These are phyloP conservation scores for Troides oblongomaculatus DNA, from an alignment of 2,888 invertebrate species.

Conservation along the genomic window DNA sequence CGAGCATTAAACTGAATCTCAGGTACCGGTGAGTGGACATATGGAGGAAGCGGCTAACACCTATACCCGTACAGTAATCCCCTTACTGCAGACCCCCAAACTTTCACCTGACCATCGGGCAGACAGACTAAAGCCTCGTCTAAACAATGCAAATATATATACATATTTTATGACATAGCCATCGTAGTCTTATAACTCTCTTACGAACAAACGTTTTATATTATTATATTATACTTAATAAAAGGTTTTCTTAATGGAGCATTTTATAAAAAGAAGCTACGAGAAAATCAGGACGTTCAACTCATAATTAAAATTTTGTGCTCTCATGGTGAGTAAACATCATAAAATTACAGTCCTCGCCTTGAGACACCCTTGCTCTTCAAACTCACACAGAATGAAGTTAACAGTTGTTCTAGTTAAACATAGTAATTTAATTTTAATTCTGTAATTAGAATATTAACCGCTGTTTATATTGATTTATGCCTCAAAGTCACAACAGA, in stretches of 20 bases:
- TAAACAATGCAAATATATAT: conserved; percentile 45
- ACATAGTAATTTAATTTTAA: no score
- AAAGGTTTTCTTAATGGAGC: background rate
- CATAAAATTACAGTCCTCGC: no score
- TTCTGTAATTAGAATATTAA: no score
- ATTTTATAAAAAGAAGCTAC: no score
- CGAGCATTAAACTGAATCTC: conserved; percentile 22
- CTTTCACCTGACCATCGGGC: conserved; percentile 59
- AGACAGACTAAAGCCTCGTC: conserved; percentile 55
- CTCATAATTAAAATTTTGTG: no score
- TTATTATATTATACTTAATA: background rate
- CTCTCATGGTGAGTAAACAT: no score
- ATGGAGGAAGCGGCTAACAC: conserved; percentile 47
- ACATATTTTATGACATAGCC: conserved; percentile 9
- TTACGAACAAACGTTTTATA: background rate
- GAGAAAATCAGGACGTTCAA: no score
- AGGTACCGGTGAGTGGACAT: conserved; percentile 32
- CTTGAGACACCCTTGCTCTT: no score
- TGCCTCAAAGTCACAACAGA: background rate
- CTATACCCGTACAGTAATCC: conserved; percentile 54
- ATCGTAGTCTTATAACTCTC: conserved; percentile 1
- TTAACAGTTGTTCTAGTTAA: no score
- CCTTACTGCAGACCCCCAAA: conserved; percentile 50
- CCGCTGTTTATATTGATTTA: background rate
- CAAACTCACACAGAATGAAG: no score